Percentiles rank a stretch among this genome's conserved stretches.
These are phyloP conservation scores for Chelonus insularis DNA, from an alignment of 1,140 invertebrate species.

Conservation along the genomic window DNA sequence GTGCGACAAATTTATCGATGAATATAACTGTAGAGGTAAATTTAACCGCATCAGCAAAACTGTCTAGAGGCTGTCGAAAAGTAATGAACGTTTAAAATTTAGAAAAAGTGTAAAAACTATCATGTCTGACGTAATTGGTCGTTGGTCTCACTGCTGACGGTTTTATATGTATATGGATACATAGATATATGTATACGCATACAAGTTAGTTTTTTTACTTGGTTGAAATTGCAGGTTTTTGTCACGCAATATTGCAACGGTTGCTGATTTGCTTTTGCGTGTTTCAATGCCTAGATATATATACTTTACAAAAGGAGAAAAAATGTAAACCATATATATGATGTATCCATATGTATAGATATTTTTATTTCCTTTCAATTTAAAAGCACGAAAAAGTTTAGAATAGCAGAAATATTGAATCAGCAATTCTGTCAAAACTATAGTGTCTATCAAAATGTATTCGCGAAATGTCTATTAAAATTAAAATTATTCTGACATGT, in stretches of 20 bases:
- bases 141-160: not conserved
- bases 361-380: no score
- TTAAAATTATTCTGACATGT: not conserved
- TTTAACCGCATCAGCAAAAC: conserved; percentile 15
- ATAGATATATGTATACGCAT: no score
- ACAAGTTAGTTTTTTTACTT: no score
- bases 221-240: not conserved
- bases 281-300: not conserved
- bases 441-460: no score
- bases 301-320: not conserved
- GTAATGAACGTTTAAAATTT: conserved; percentile 10
- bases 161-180: no score
- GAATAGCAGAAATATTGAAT: no score
- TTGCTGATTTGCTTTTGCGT: not conserved
- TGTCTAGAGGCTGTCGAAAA: conserved; percentile 16
- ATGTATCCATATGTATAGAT: no score
- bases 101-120: not conserved
- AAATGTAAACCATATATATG: no score
- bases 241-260: conserved; percentile 9
- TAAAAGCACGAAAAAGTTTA: no score
- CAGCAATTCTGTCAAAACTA: no score
- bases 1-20: no score
- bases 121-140: not conserved
- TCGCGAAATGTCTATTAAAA: not conserved
- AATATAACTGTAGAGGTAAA: not conserved